These are phyloP conservation scores for Torymus texanus DNA, from an alignment of 2,888 invertebrate species.

Conservation along the genomic window DNA sequence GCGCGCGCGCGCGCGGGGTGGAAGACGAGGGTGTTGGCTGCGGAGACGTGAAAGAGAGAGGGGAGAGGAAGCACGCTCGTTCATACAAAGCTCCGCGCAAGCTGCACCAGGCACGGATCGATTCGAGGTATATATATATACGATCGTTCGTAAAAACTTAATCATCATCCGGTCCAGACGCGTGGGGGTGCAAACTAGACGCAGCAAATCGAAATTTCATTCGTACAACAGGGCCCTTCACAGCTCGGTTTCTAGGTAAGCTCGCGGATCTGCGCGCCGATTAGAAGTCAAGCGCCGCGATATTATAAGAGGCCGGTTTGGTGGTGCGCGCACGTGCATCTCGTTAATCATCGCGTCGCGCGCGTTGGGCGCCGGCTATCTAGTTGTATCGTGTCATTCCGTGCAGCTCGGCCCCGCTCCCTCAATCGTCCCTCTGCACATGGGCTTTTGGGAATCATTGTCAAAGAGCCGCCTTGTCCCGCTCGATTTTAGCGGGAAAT, in stretches of 20 bases:
- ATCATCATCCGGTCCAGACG: slow-evolving; percentile 4
- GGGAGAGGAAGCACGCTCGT: slow-evolving; percentile 1
- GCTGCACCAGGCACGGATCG: neutral
- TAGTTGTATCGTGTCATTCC: neutral
- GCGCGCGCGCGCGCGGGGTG: neutral
- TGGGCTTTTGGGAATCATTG: slow-evolving; percentile 30
- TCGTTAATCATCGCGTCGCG: slow-evolving; percentile 39
- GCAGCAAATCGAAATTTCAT: slow-evolving; percentile 6
- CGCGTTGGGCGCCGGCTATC: neutral
- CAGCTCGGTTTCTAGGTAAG: slow-evolving; percentile 16
- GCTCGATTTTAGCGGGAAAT: slow-evolving; percentile 37
- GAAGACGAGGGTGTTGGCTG: slow-evolving; percentile 8
- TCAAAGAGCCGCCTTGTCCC: slow-evolving; percentile 42
- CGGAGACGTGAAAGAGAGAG: too few relatives aligned
- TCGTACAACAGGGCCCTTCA: slow-evolving; percentile 8
- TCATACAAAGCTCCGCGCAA: neutral
- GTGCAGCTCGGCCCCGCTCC: neutral
- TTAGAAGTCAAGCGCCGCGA: slow-evolving; percentile 1
- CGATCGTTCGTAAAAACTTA: slow-evolving; percentile 26
- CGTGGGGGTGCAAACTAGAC: neutral
- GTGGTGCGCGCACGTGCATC: slow-evolving; percentile 36
- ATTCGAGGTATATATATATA: neutral
- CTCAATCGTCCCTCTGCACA: neutral
- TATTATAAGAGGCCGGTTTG: slow-evolving; percentile 3
- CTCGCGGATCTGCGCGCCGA: neutral